Base-by-base conservation (phyloP, 2,888 invertebrate species). In the Scrobipalpa atriplicella region DNA sequence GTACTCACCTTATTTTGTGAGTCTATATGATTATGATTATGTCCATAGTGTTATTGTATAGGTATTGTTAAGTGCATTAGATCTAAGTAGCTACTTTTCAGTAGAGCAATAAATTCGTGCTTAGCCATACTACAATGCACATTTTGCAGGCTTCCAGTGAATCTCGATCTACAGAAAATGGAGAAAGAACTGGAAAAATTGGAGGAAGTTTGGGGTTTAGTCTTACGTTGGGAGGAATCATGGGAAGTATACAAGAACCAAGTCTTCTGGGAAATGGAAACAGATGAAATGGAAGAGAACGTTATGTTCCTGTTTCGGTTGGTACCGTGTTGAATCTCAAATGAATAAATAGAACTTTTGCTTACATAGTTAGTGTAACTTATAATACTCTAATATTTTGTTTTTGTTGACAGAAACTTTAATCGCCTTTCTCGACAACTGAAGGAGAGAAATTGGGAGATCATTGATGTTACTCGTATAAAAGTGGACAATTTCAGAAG, bases 401-500 rank as follows among this genome's bases (percentile, higher is more conserved):
- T 29, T 41, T 66, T 64, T 67, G 63, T 64, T 79, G 77, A 21
- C 77, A 95, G 95, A 73, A 95, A 96, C 80, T 93, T 97, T 63
- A 95, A 94, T 54, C 93, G 94, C 51, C 90, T 96, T 0, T 94
- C 94, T 18, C 94, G 95, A 60, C 95, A 95, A 77, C 88, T 96
- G 2, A 94, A 94, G 78, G 95, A 95, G 0, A 95, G 95, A 78
- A 94, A 94, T 69, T 97, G 97, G 97, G 95, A 95, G 69, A 95
- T 97, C 67, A 94, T 97, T 62, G 96, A 96, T 62, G 93, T 94
- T 1, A 95, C 96, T 7, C 94, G 96, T 72, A 90, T 90, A 6
- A 94, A 94, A 78, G 95, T 98, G 0, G 97, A 97, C 77, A 95
- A 95, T 56, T 98, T 98, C 82, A 94, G 97, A 75, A 92, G 96